phyloP scores from a whole-genome alignment of 2,113 vertebrate genomes.

The Phasianus colchicus region DNA sequence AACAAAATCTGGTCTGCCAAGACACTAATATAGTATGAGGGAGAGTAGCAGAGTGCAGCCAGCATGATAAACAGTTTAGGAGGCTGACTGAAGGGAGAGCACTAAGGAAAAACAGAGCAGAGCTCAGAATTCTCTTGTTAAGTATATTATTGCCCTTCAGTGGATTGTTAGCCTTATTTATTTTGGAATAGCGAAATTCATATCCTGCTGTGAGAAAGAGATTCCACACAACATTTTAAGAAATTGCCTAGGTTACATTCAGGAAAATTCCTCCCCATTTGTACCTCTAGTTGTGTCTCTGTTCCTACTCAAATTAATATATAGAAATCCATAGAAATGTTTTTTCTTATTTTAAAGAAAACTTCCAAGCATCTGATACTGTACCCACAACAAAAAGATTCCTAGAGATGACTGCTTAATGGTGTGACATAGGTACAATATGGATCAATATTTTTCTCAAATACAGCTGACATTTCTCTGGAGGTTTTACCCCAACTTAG shows the following conservation, averaged over 20 bases:
- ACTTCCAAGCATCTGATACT: neutral
- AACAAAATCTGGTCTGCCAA: neutral
- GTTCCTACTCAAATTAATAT: neutral
- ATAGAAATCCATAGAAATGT: neutral
- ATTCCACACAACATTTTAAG: neutral
- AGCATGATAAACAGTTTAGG: neutral
- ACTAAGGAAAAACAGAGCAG: neutral
- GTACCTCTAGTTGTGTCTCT: neutral
- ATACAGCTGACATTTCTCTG: neutral
- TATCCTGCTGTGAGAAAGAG: neutral
- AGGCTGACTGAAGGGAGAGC: neutral
- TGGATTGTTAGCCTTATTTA: neutral
- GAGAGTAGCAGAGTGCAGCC: neutral
- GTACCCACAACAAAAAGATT: neutral
- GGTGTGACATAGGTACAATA: no score
- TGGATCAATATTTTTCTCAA: neutral
- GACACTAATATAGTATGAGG: neutral
- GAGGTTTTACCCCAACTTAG: neutral
- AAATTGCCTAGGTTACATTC: neutral
- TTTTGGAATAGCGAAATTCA: neutral
- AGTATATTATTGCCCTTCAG: neutral
- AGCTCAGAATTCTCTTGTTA: neutral
- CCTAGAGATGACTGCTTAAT: neutral
- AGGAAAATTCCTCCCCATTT: neutral
- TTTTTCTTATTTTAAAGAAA: neutral